Percentiles rank a stretch among this genome's conserved stretches.
phyloP scores from a whole-genome alignment of 2,888 invertebrate genomes.

The Pseudococcus longispinus region DNA sequence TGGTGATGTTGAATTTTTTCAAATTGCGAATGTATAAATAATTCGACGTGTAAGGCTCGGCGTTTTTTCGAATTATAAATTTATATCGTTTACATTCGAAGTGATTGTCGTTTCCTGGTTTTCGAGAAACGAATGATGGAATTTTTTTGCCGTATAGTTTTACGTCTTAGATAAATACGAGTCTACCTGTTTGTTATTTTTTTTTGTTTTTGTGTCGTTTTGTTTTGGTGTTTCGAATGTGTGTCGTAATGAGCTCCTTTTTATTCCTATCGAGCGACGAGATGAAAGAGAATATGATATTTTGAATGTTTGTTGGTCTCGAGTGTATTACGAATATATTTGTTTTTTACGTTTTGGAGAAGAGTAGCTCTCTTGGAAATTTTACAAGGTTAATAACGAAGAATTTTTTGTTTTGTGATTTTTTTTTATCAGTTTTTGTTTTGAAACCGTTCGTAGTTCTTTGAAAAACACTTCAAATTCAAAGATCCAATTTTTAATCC shows the following conservation, averaged over 20 bases:
- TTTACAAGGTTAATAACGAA: too few species aligned
- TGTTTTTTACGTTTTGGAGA: too few species aligned
- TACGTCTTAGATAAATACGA: not conserved
- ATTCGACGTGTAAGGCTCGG: not conserved
- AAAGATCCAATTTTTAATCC: too few species aligned
- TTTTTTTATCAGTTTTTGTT: too few species aligned
- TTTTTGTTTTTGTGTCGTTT: not conserved
- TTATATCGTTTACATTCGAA: not conserved
- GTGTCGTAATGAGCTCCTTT: not conserved
- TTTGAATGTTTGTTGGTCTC: not conserved
- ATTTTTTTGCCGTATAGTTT: not conserved
- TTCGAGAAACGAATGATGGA: not conserved
- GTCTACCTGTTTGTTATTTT: not conserved
- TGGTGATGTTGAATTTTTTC: not conserved
- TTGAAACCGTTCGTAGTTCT: too few species aligned
- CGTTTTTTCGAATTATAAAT: not conserved
- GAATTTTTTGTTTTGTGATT: too few species aligned
- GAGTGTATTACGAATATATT: too few species aligned
- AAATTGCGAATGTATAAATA: not conserved
- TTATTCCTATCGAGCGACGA: not conserved
- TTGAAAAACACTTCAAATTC: too few species aligned
- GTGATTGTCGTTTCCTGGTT: not conserved
- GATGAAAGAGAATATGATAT: not conserved
- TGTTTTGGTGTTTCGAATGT: not conserved
- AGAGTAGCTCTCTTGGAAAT: too few species aligned